Evolutionary conservation across 2,888 invertebrate genomes (phyloP).

Genomic region (Andrena flavipes): DNA sequence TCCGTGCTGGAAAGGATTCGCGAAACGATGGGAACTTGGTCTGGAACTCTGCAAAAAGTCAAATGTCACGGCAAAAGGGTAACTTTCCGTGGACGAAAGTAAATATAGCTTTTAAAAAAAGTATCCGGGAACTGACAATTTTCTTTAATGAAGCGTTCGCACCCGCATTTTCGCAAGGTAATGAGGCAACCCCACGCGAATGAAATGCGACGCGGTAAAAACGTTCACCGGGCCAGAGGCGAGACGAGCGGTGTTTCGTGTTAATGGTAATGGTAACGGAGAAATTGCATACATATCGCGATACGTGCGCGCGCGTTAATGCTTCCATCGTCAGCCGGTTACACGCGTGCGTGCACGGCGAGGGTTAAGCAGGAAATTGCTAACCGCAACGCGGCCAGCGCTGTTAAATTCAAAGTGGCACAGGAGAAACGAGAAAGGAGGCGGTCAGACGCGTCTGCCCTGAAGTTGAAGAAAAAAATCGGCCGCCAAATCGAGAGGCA

Average conservation of each 20-base stretch:
- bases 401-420: conserved; percentile 36
- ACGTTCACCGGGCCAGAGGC: background rate
- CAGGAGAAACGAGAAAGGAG: conserved; percentile 42
- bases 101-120: too few species aligned
- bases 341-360: background rate
- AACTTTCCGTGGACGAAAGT: too few species aligned
- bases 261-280: background rate
- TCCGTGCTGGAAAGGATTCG: background rate
- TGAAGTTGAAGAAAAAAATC: conserved; percentile 60
- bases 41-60: too few species aligned
- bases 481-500: conserved; percentile 61
- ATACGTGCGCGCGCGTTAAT: background rate
- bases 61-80: too few species aligned
- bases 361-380: conserved; percentile 37
- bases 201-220: background rate
- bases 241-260: background rate
- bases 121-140: too few species aligned
- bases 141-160: too few species aligned
- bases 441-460: conserved; percentile 50
- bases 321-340: conserved; percentile 14
- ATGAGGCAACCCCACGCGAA: background rate
- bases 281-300: conserved; percentile 3
- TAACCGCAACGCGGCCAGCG: conserved; percentile 45
- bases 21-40: background rate
- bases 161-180: too few species aligned